phyloP scores from a whole-genome alignment of 2,797 vertebrate species.

The Spheniscus humboldti region DNA sequence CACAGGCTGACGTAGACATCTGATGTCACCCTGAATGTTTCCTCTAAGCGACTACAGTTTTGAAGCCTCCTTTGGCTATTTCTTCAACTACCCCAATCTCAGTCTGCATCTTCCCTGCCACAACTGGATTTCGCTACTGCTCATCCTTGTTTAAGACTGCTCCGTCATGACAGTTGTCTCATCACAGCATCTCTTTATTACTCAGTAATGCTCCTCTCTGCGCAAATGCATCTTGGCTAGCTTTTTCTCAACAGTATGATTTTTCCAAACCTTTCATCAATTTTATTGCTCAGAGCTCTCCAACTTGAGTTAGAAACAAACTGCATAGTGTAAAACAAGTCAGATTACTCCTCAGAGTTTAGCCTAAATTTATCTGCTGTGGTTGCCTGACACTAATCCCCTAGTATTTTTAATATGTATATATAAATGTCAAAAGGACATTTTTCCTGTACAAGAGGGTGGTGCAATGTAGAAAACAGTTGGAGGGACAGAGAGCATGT shows the following conservation, averaged over 20 bases:
- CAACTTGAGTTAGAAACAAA: neutral
- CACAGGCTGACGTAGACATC: neutral
- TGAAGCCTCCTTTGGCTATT: neutral
- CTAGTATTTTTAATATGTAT: neutral
- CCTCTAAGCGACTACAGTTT: neutral
- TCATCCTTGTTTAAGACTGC: neutral
- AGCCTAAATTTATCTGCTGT: neutral
- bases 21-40: neutral
- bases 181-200: neutral
- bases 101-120: neutral
- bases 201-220: neutral
- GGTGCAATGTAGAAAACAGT: neutral
- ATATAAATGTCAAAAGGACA: neutral
- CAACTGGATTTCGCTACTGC: neutral
- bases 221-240: neutral
- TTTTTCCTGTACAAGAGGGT: neutral
- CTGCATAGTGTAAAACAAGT: neutral
- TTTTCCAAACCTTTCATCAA: neutral
- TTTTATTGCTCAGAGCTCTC: neutral
- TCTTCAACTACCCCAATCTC: neutral
- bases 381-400: neutral
- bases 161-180: neutral
- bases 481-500: rapidly evolving
- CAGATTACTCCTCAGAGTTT: neutral
- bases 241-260: neutral